Evolutionary conservation across 2,888 invertebrate species (phyloP).

Genomic region (Apodemia mormo): DNA sequence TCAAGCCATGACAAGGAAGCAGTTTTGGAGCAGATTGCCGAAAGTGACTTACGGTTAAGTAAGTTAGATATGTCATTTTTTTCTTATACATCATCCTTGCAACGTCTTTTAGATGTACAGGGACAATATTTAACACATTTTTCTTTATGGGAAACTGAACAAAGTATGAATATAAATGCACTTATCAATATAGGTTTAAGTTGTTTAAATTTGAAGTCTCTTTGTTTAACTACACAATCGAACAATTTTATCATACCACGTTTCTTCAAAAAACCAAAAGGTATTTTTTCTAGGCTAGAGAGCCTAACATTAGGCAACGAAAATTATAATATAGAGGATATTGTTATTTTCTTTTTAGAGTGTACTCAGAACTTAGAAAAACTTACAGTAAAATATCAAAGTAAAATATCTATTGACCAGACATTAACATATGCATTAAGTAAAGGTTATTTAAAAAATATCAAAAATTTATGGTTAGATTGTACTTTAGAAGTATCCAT

Average conservation of each 20-base stretch:
- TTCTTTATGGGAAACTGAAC: constrained; percentile 72
- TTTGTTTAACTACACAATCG: constrained; percentile 73
- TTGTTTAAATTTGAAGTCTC: constrained; percentile 66
- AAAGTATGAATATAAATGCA: constrained; percentile 64
- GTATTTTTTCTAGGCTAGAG: constrained; percentile 61
- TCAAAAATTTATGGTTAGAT: constrained; percentile 69
- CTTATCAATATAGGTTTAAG: constrained; percentile 61
- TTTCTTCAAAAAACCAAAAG: constrained; percentile 54
- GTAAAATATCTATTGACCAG: constrained; percentile 62
- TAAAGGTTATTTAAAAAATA: constrained; percentile 60
- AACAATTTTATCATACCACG: constrained; percentile 60
- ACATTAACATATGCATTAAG: constrained; percentile 58
- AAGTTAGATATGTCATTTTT: constrained; percentile 73
- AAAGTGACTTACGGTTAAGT: constrained; percentile 60
- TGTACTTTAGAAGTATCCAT: constrained; percentile 71
- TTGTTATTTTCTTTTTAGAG: constrained; percentile 65
- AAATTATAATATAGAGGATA: constrained; percentile 63
- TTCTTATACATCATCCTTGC: constrained; percentile 65
- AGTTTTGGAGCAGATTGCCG: constrained; percentile 64
- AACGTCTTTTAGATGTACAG: constrained; percentile 61
- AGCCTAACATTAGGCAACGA: constrained; percentile 69
- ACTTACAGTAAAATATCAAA: constrained; percentile 69
- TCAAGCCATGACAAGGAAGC: constrained; percentile 70
- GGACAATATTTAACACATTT: constrained; percentile 71
- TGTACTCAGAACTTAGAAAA: constrained; percentile 63